phyloP scores from a whole-genome alignment of 2,888 invertebrate species.

The Catocala nupta region DNA sequence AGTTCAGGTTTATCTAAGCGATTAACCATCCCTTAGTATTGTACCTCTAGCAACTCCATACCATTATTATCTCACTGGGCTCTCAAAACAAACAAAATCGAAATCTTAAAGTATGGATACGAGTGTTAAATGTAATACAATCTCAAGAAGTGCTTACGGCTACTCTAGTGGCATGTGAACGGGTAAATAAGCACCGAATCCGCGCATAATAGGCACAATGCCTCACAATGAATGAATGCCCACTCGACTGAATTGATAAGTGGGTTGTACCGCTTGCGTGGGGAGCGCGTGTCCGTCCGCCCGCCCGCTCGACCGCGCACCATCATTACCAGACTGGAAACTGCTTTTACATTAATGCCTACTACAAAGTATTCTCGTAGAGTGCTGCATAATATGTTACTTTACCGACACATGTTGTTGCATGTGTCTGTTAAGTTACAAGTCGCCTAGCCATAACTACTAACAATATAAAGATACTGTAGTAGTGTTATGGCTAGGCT shows the following conservation, averaged over 20 bases:
- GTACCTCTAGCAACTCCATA: too few relatives aligned
- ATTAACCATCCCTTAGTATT: too few relatives aligned
- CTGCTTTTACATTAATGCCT: slow-evolving; percentile 41
- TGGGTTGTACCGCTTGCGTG: slow-evolving; percentile 77
- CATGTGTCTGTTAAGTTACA: too few relatives aligned
- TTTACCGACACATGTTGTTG: neutral
- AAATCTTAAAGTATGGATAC: too few relatives aligned
- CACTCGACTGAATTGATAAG: slow-evolving; percentile 87
- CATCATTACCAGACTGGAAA: slow-evolving; percentile 22
- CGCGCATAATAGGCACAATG: slow-evolving; percentile 81
- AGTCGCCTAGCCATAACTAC: too few relatives aligned
- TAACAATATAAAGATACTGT: too few relatives aligned
- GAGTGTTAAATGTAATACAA: slow-evolving; percentile 19
- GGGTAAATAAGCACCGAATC: slow-evolving; percentile 80
- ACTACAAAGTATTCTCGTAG: slow-evolving; percentile 28
- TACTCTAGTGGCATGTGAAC: slow-evolving; percentile 65
- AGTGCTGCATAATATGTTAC: slow-evolving; percentile 7
- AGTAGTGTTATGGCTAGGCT: too few relatives aligned
- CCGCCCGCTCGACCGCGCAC: slow-evolving; percentile 57
- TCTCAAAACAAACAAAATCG: too few relatives aligned
- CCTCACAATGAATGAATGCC: slow-evolving; percentile 84
- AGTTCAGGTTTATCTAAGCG: too few relatives aligned
- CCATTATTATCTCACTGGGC: too few relatives aligned
- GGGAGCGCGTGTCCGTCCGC: slow-evolving; percentile 67
- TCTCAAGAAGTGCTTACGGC: slow-evolving; percentile 39